These are phyloP conservation scores for Papilio dardanus DNA, from an alignment of 1,140 invertebrate species.

Conservation along the genomic window DNA sequence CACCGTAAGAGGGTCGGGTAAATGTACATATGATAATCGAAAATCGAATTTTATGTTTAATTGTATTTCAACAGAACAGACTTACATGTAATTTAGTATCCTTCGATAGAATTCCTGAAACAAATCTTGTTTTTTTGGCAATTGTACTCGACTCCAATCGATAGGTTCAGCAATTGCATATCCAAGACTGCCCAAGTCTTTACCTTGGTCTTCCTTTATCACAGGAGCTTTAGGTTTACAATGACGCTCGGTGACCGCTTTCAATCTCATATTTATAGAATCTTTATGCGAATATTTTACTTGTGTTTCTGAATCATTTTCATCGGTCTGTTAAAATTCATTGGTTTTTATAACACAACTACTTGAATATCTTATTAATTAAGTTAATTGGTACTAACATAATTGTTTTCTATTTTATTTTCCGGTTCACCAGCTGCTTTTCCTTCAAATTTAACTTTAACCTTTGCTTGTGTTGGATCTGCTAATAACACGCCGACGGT, in stretches of 20 bases:
- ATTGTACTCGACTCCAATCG: conserved; percentile 82
- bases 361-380: not conserved
- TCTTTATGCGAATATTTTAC: conserved; percentile 51
- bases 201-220: conserved; percentile 50
- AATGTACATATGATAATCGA: too few species aligned
- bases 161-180: conserved; percentile 73
- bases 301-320: conserved; percentile 52
- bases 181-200: conserved; percentile 62
- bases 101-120: conserved; percentile 83
- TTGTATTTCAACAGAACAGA: too few species aligned
- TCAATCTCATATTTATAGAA: conserved; percentile 39
- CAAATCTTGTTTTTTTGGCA: conserved; percentile 84
- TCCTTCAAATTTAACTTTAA: conserved; percentile 84
- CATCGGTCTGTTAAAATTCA: conserved; percentile 43
- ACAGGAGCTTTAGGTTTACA: conserved; percentile 45
- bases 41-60: too few species aligned
- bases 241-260: conserved; percentile 42
- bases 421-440: conserved; percentile 60
- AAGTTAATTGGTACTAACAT: conserved; percentile 39
- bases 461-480: conserved; percentile 85
- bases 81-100: conserved; percentile 83
- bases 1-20: too few species aligned
- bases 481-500: conserved; percentile 86
- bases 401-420: conserved; percentile 44
- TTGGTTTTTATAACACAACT: conserved; percentile 5